Base-by-base conservation (phyloP, 2,888 invertebrate genomes). In the Pristionchus mayeri region DNA sequence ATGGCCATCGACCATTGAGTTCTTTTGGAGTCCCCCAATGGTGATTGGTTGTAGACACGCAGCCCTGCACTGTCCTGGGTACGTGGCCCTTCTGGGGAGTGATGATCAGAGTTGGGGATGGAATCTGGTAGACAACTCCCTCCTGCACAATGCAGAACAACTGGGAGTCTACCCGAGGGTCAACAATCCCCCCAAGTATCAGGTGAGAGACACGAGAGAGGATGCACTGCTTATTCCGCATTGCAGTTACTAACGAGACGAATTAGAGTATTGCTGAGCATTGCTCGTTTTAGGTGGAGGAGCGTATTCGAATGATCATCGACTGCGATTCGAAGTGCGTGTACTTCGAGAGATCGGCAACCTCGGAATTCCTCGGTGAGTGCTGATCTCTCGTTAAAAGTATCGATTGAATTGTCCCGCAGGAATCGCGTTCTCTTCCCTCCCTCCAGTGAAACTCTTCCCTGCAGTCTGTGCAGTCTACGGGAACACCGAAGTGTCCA, bases 101-200 rank as follows among this genome's bases (percentile, higher is more conserved):
- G 97, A 98, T 94, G 97, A 97, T 93, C 96, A 98, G 93, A 98
- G 97, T 92, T 99, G 98, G 98, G 98, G 98, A 21, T 99, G 98
- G 98, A 98, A 98, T 95, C 95, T 99, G 91, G 98, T 98, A 81
- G 98, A 98, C 94, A 98, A 98, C 94, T 96, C 96, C 94, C 95
- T 98, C 90, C 94, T 98, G 91, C 98, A 99, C 93, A 97, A 98
- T 94, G 98, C 98, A 84, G 96, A 97, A 50, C 86, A 84, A 21
- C 75, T 88, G 21, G 90, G 89, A 13, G 85, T 87, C 44, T 92
- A 92, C 86, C 92, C 98, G 96, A 94, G 89, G 30, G 85, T 90
- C 54, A 91, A 91, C 85, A 98, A 98, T 94, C 90, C 92, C 9
- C 92, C 92, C 9, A 98, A 97, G 94, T 98, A 98, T 95, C 97